phyloP scores from a whole-genome alignment of 2,113 vertebrate species.

The Myodes glareolus region DNA sequence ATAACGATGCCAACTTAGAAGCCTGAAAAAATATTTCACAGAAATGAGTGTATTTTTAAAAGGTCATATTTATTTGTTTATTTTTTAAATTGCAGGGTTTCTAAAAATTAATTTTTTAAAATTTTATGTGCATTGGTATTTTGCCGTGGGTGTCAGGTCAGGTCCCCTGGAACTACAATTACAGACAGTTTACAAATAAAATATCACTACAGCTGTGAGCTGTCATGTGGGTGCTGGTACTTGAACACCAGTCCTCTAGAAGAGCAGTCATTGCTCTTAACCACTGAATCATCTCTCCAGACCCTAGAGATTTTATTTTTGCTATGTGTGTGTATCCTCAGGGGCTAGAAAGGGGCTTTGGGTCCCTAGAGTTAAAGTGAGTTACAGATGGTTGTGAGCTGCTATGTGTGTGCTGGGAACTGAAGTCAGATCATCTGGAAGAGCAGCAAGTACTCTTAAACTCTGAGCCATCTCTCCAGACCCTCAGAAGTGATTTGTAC shows the following conservation, averaged over 20 bases:
- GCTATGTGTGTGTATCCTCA: not conserved
- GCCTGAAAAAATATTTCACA: not conserved
- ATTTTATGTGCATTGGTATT: not conserved
- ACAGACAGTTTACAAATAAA: no score
- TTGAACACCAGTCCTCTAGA: no score
- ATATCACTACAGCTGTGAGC: no score
- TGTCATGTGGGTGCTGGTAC: no score
- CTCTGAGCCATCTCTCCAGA: not conserved
- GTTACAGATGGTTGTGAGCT: not conserved
- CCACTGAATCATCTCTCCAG: not conserved
- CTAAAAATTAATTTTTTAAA: not conserved
- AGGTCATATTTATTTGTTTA: not conserved
- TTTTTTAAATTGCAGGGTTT: not conserved
- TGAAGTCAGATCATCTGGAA: not conserved
- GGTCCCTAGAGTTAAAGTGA: not conserved
- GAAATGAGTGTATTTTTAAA: not conserved
- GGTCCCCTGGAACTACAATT: no score
- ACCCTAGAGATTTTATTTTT: not conserved
- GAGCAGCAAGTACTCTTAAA: not conserved
- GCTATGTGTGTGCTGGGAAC: not conserved
- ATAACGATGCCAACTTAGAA: not conserved
- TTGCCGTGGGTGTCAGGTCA: not conserved
- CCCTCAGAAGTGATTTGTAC: not conserved
- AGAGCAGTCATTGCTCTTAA: no score
- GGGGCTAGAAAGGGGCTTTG: not conserved